Evolutionary conservation across 2,797 vertebrate species (phyloP), one percentile per base, ranked within the genome.

Genomic region (Chanos chanos): DNA sequence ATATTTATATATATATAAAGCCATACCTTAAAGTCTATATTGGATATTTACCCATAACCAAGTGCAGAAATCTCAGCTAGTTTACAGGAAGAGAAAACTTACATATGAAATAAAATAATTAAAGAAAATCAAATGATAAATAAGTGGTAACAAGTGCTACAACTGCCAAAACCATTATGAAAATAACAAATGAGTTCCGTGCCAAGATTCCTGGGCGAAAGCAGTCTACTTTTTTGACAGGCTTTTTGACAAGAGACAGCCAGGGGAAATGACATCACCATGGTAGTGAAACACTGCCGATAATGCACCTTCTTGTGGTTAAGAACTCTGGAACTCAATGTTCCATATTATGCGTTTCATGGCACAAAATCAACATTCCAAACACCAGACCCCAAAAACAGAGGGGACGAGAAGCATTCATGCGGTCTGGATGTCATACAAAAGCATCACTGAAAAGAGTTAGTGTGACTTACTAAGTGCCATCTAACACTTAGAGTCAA

Each of bases 181-280:
- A n/a, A n/a, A n/a, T n/a, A n/a, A n/a, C n/a, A n/a, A n/a, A n/a
- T n/a, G n/a, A n/a, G n/a, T n/a, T n/a, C n/a, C n/a, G n/a, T n/a
- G n/a, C 31, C 24, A 56, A 60, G 59, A 66, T 40, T 33, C 16
- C 49, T 12, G 68, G 44, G 15, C 7, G 51, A 64, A 40, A n/a
- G n/a, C n/a, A n/a, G n/a, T n/a, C n/a, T n/a, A n/a, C n/a, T n/a
- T n/a, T n/a, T n/a, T 57, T 33, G 61, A 51, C 67, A 61, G 25
- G 22, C 16, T 27, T 60, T 58, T 70, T 27, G 1, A 33, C 9
- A 60, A 57, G 12, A 63, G 30, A 67, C 62, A 64, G 25, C 41
- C 63, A 30, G 21, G 68, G 64, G 61, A 74, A 71, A 70, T 58
- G 30, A 69, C 62, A 72, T 64, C 66, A 67, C 7, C 18, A 7